Evolutionary conservation across 1,140 invertebrate species (phyloP), one percentile per base, ranked within the genome.

Genomic region (Patella vulgata): DNA sequence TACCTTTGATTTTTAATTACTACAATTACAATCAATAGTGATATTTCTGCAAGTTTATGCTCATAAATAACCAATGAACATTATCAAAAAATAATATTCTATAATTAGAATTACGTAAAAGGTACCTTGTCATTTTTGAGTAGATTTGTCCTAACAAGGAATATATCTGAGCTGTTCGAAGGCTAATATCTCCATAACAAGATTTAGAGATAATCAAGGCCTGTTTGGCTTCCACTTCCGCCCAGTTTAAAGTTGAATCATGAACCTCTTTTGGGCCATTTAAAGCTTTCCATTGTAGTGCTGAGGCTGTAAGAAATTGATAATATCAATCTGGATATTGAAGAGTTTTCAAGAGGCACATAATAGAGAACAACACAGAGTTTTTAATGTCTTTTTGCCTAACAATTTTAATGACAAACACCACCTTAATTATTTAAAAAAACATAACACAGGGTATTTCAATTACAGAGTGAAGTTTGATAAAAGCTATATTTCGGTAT

Each of bases 101-200:
- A n/a, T n/a, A n/a, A n/a, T n/a, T n/a, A n/a, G n/a, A n/a, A n/a
- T n/a, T n/a, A n/a, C n/a, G n/a, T n/a, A n/a, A n/a, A n/a, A n/a
- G 66, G 48, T 73, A 82, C 80, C 68, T 73, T 53, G 78, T 75
- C 79, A 80, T 81, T 61, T 79, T 80, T 27, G 73, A 71, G 59
- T 78, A 79, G 47, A 82, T 75, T 64, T 82, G 75, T 1, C 75
- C 81, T 23, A 80, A 66, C 8, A 81, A 68, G 8, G 67, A 59
- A 55, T 75, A 65, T 28, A 78, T 67, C 59, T 77, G 73, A 6
- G 71, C 75, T n/a, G 72, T 71, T 36, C 72, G 66, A 5, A 79
- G 68, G 58, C 79, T 81, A 55, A 80, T 68, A 31, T 79, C 74
- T 23, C 79, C 79, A 50, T 75, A 81, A 8, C 65, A 56, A 8